These are phyloP conservation scores for Furcifer pardalis DNA, from an alignment of 2,797 vertebrate species.

Conservation along the genomic window DNA sequence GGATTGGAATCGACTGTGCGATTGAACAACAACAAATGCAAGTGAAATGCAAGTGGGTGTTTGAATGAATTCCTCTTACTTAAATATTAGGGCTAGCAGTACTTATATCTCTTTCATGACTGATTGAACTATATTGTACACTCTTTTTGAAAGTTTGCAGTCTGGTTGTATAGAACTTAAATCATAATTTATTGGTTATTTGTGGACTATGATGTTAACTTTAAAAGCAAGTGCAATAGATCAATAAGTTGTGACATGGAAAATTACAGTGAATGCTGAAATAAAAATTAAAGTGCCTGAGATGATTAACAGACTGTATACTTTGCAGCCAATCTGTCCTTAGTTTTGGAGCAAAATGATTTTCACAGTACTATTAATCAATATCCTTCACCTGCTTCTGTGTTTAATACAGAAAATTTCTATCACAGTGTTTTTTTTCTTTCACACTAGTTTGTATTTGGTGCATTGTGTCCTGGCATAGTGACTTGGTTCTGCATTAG, in stretches of 20 bases:
- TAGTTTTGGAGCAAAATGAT: background rate
- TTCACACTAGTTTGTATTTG: no score
- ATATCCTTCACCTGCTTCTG: no score
- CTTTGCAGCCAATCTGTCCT: background rate
- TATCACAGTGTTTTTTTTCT: no score
- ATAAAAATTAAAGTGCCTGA: background rate
- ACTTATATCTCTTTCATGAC: slow-evolving; percentile 11
- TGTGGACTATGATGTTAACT: background rate
- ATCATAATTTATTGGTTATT: slow-evolving; percentile 1
- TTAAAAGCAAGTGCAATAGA: background rate
- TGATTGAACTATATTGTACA: background rate
- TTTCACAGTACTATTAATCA: no score
- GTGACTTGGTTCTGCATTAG: no score
- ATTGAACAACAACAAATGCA: no score
- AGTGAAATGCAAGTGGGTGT: background rate
- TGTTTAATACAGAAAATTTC: no score
- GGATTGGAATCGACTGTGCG: no score
- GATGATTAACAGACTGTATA: background rate
- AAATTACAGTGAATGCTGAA: background rate
- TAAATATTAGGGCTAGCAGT: background rate
- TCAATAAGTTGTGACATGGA: background rate
- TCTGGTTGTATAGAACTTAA: background rate
- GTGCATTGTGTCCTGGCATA: no score
- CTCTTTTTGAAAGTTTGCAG: slow-evolving; percentile 23
- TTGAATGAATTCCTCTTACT: background rate